Evolutionary conservation across 2,888 invertebrate species (phyloP), one percentile per base, ranked within the genome.

Genomic region (Scaptomyza caliginosa): DNA sequence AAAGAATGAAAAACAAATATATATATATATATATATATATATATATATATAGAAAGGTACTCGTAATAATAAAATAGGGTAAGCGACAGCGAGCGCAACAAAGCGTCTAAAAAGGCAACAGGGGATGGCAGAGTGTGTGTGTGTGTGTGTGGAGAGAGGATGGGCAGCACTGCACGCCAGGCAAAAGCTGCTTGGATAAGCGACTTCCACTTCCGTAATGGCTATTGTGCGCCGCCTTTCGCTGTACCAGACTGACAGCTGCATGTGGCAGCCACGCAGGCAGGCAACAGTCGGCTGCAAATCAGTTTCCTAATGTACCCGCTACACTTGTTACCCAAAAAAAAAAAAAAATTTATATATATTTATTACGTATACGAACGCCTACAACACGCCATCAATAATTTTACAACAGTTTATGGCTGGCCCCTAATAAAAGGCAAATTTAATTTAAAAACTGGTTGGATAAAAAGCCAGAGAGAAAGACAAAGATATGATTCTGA

Each of bases 261-360:
- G 86, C 79, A 82, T 57, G 82, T 88, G 88, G 83, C 86, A 70
- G 87, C 7, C 57, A 57, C 16, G 48, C 60, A 56, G n/a, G 40
- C 30, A 34, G 49, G 28, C 57, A 24, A 21, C 54, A 54, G 16
- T 46, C 16, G 58, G 28, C 51, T 55, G 60, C 63, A 87, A 80
- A 85, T 80, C 71, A 82, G 64, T 43, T 52, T 48, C 48, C 51
- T 79, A 66, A 75, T 71, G 80, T 39, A 74, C 78, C 79, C 83
- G 75, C 38, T 49, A 66, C 56, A 72, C 59, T 56, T 76, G 40
- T 10, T 49, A 10, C 30, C 26, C 42, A 19, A 58, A 32, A 13
- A 28, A 34, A 17, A 39, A 45, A 36, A 13, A 24, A 19, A 59
- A n/a, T n/a, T n/a, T 54, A 26, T 7, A 48, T 32, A 36, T 45